Percentiles rank a stretch among this genome's conserved stretches.
Evolutionary conservation across 2,797 vertebrate genomes (phyloP).

Genomic region (Rhabdomys pumilio): DNA sequence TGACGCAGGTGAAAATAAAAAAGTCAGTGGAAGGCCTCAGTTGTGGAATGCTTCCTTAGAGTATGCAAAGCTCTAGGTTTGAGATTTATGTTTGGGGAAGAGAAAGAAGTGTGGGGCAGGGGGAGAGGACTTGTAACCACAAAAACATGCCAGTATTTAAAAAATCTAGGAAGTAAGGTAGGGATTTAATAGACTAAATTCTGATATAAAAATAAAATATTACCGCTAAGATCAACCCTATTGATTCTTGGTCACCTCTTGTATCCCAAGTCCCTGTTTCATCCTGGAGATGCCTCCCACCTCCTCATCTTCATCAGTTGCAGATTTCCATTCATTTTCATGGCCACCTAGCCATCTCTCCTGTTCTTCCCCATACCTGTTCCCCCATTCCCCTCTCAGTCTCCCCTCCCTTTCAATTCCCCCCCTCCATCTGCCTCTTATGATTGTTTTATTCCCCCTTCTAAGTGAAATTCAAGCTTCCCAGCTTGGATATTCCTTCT

Average conservation of each 20-base stretch:
- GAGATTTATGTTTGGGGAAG: neutral
- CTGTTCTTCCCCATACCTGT: neutral
- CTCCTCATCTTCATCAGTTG: neutral
- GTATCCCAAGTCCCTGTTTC: neutral
- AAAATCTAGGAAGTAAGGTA: neutral
- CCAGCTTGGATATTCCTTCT: neutral
- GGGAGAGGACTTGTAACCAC: neutral
- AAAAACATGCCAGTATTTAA: neutral
- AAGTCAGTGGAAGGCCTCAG: too few species aligned
- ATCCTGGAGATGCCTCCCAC: neutral
- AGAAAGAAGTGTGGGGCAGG: neutral
- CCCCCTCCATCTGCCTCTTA: neutral
- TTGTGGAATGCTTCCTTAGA: neutral
- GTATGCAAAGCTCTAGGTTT: neutral
- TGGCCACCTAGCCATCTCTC: neutral
- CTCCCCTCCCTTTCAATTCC: neutral
- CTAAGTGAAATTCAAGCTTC: neutral
- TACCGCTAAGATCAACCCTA: neutral
- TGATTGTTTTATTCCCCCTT: neutral
- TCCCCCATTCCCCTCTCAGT: neutral
- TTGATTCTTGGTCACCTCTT: neutral
- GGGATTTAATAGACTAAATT: neutral
- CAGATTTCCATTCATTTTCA: neutral
- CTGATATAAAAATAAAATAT: slow-evolving; percentile 8
- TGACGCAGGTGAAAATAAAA: neutral